phyloP scores from a whole-genome alignment of 2,888 invertebrate species.

The Drosophila neutralis region DNA sequence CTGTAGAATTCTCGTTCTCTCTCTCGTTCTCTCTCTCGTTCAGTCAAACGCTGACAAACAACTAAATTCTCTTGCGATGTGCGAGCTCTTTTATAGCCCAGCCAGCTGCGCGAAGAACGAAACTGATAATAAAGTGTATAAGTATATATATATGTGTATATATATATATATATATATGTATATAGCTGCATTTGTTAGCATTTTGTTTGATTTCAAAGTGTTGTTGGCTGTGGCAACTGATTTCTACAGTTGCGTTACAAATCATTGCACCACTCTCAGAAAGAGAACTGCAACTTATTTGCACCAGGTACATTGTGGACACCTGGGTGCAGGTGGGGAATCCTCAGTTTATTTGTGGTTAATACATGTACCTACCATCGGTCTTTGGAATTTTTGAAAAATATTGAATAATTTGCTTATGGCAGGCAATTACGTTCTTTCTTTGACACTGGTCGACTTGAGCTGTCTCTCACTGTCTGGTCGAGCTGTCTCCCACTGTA shows the following conservation, averaged over 20 bases:
- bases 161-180: neutral
- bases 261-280: neutral
- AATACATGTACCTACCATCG: too few relatives aligned
- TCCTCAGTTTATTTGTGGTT: too few relatives aligned
- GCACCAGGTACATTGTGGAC: too few relatives aligned
- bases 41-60: constrained; percentile 2
- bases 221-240: neutral
- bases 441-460: too few relatives aligned
- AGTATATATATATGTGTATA: neutral
- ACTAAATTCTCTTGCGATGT: constrained; percentile 16
- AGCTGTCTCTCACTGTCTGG: too few relatives aligned
- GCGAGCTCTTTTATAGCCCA: constrained; percentile 17
- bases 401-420: too few relatives aligned
- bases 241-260: neutral
- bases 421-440: too few relatives aligned
- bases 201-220: neutral
- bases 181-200: neutral
- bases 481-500: too few relatives aligned
- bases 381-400: too few relatives aligned
- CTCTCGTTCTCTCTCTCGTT: neutral
- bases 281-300: neutral
- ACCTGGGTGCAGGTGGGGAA: too few relatives aligned
- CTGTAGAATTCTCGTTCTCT: neutral
- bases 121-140: neutral
- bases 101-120: neutral